phyloP scores from a whole-genome alignment of 1,140 invertebrate genomes.

The Drosophila pruinosa region DNA sequence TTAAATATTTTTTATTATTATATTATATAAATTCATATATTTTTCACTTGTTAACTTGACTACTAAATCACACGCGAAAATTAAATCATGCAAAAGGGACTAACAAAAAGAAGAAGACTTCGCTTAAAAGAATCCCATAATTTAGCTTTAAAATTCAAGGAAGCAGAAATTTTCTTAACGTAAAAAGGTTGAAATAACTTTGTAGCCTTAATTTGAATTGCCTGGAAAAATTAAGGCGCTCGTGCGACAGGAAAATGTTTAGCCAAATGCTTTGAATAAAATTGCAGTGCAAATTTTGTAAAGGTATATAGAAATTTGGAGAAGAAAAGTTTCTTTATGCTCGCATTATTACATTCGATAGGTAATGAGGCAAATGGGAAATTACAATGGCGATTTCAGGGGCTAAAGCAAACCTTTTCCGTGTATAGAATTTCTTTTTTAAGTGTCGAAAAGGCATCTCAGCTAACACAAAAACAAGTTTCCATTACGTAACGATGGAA shows the following conservation, averaged over 20 bases:
- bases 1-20: too few relatives aligned
- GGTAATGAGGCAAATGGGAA: slow-evolving; percentile 30
- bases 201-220: slow-evolving; percentile 36
- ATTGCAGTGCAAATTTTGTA: slow-evolving; percentile 28
- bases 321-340: slow-evolving; percentile 31
- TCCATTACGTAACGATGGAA: background rate
- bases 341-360: slow-evolving; percentile 26
- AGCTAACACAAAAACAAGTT: background rate
- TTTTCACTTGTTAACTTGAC: background rate
- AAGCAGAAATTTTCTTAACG: slow-evolving; percentile 27
- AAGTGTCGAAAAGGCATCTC: background rate
- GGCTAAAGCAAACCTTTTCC: slow-evolving; percentile 1
- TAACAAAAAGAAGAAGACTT: background rate
- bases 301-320: background rate
- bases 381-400: slow-evolving; percentile 17
- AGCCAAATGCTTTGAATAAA: slow-evolving; percentile 29
- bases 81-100: background rate
- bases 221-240: slow-evolving; percentile 32
- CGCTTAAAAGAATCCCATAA: slow-evolving; percentile 43
- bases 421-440: background rate
- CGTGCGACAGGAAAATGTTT: slow-evolving; percentile 55
- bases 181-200: slow-evolving; percentile 48
- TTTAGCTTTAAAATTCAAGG: slow-evolving; percentile 15
- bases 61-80: slow-evolving; percentile 8
- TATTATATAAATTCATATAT: too few relatives aligned